phyloP scores from a whole-genome alignment of 2,113 vertebrate species.

The Seriola quinqueradiata region DNA sequence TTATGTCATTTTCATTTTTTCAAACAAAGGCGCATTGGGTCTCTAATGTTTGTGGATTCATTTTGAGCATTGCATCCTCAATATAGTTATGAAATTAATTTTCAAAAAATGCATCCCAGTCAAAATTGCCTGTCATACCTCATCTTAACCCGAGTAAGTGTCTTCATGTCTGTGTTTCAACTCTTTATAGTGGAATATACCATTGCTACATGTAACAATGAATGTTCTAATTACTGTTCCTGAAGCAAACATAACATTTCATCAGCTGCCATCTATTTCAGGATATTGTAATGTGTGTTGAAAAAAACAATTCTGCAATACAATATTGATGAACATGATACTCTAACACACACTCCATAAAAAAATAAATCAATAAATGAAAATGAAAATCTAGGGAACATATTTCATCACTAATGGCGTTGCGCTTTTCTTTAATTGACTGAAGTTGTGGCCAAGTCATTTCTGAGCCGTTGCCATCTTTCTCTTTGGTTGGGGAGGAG shows the following conservation, averaged over 20 bases:
- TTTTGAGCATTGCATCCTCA: neutral
- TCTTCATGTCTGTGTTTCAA: too few relatives aligned
- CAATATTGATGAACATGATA: neutral
- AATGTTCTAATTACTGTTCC: neutral
- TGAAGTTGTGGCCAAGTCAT: slow-evolving; percentile 36
- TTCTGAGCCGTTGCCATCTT: slow-evolving; percentile 33
- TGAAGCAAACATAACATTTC: neutral
- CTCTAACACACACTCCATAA: neutral
- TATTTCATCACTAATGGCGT: slow-evolving; percentile 37
- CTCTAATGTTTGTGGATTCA: neutral
- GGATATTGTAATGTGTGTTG: neutral
- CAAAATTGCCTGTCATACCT: neutral
- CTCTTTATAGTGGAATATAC: neutral
- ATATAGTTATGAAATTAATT: neutral
- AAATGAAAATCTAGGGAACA: neutral
- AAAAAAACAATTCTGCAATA: neutral
- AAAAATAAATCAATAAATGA: neutral
- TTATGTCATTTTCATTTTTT: neutral
- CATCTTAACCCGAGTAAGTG: too few relatives aligned
- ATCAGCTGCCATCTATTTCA: neutral
- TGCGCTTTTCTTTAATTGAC: slow-evolving; percentile 52
- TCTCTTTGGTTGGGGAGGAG: slow-evolving; percentile 42
- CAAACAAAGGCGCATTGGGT: neutral
- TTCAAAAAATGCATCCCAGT: neutral
- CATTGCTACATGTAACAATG: neutral